A percentile compares a stretch with the other conserved stretches of the same genome.
These are phyloP conservation scores for Botia almorhae DNA, from an alignment of 2,797 vertebrate species.

Conservation along the genomic window DNA sequence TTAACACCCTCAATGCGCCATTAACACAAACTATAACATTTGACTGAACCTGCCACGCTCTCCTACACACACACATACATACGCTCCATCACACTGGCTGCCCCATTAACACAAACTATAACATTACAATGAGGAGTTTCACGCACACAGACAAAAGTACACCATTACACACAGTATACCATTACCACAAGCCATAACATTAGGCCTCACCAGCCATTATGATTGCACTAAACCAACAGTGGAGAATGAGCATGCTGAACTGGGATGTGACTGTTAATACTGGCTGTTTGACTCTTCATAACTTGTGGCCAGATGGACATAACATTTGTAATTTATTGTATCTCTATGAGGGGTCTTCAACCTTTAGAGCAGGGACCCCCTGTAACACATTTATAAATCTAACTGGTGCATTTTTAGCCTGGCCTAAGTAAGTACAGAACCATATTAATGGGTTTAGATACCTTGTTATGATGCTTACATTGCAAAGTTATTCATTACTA, in stretches of 20 bases:
- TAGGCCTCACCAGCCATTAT: constrained; percentile 53
- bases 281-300: constrained; percentile 33
- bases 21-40: constrained; percentile 66
- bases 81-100: constrained; percentile 30
- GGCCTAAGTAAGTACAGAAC: neutral
- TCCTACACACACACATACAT: constrained; percentile 13
- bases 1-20: constrained; percentile 60
- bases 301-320: constrained; percentile 3
- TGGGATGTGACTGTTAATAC: constrained; percentile 20
- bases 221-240: constrained; percentile 38
- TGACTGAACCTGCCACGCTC: constrained; percentile 45
- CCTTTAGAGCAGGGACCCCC: too few relatives aligned
- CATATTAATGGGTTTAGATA: neutral
- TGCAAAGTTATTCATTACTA: too few relatives aligned
- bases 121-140: constrained; percentile 44
- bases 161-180: constrained; percentile 50
- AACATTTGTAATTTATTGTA: constrained; percentile 5
- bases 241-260: constrained; percentile 32
- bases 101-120: constrained; percentile 68
- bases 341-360: neutral
- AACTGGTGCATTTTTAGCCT: neutral
- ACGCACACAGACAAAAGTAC: constrained; percentile 29
- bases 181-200: constrained; percentile 67
- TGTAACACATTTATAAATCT: neutral
- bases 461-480: neutral